phyloP scores from a whole-genome alignment of 2,113 vertebrate species.

The Orycteropus afer region DNA sequence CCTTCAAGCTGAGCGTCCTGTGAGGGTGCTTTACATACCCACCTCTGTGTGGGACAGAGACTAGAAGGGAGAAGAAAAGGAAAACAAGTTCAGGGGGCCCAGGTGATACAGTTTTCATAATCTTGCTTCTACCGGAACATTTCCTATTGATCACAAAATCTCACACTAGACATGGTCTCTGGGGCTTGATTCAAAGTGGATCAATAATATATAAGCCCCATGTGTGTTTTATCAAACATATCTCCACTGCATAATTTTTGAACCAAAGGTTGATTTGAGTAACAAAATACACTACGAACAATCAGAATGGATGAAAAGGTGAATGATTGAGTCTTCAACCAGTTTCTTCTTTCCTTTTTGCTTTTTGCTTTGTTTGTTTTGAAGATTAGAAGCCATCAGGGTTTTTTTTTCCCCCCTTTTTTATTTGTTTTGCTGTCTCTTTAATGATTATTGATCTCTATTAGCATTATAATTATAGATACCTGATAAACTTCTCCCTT shows the following conservation, averaged over 20 bases:
- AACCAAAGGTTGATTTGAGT: constrained; percentile 48
- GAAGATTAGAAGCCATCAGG: constrained; percentile 38
- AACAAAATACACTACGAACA: constrained; percentile 55
- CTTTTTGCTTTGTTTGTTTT: background rate
- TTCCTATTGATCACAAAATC: background rate
- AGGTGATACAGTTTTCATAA: background rate
- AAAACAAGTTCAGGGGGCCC: background rate
- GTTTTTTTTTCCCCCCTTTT: constrained; percentile 34
- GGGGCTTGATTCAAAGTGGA: background rate
- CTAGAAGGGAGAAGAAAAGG: constrained; percentile 68
- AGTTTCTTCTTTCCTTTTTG: background rate
- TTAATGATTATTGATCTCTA: constrained; percentile 86
- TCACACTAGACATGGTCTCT: background rate
- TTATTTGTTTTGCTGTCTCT: constrained; percentile 78
- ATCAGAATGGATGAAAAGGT: background rate
- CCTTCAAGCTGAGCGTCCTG: constrained; percentile 73
- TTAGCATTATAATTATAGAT: constrained; percentile 87
- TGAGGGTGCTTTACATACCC: constrained; percentile 62
- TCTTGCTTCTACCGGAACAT: background rate
- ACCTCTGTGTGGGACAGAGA: constrained; percentile 69
- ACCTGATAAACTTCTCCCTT: constrained; percentile 87
- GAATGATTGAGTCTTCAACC: constrained; percentile 64
- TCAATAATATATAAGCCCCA: constrained; percentile 66
- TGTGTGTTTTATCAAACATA: constrained; percentile 60
- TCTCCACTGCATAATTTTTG: constrained; percentile 20